Evolutionary conservation across 2,797 vertebrate genomes (phyloP).

Genomic region (Neoniphon sammara): DNA sequence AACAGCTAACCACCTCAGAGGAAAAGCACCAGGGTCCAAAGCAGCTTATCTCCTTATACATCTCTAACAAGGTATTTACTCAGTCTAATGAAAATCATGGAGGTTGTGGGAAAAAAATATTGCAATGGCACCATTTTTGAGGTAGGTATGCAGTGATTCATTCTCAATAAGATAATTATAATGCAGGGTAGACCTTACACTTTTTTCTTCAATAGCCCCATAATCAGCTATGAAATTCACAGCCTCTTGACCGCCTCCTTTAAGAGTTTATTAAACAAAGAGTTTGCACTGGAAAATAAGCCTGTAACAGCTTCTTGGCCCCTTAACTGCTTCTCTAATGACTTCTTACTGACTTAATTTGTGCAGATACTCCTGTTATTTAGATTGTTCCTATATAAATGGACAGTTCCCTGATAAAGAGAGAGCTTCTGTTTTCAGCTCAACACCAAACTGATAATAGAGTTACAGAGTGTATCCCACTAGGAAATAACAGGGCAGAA

Average conservation of each 20-base stretch:
- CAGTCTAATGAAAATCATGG: background rate
- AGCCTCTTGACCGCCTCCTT: background rate
- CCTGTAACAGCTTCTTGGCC: background rate
- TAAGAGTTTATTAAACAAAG: background rate
- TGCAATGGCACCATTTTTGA: background rate
- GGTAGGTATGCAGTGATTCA: background rate
- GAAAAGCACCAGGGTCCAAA: slow-evolving; percentile 3
- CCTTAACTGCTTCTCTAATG: background rate
- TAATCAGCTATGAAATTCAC: background rate
- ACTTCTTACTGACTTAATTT: no score
- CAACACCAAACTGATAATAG: no score
- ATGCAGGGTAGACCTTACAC: no score
- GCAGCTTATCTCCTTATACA: slow-evolving; percentile 33
- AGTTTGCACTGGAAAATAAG: background rate
- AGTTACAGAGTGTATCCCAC: no score
- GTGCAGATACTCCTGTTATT: no score
- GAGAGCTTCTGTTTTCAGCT: no score
- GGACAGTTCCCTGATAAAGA: no score
- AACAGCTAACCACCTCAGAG: slow-evolving; percentile 36
- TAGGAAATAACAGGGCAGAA: no score
- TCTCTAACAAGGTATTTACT: background rate
- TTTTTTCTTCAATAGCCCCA: no score
- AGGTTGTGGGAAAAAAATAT: background rate
- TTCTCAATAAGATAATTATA: background rate
- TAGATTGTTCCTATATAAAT: no score